Base-by-base conservation (phyloP, 2,888 invertebrate species). In the Coelopa pilipes region DNA sequence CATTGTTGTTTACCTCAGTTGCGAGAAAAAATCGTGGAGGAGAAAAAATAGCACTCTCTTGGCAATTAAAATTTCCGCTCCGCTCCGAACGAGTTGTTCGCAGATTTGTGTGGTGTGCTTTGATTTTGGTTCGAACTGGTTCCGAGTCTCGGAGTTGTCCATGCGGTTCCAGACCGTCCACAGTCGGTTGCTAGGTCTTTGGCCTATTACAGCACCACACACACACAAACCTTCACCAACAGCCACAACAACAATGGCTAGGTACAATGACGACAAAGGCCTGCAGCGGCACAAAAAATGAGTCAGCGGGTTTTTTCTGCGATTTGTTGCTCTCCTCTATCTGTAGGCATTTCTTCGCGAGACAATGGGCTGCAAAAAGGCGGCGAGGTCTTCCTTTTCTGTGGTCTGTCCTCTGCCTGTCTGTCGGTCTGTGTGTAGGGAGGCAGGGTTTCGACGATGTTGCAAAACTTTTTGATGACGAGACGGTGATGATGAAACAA, bases 291-390 rank as follows among this genome's bases (percentile, higher is more conserved):
- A 45, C 12, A 55, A 45, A 45, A 53, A 55, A 68, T 68, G 68
- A 68, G 68, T 68, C 68, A 68, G 55, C 53, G 45, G 34, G 24
- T 50, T 50, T 68, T 68, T 34, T 63, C n/a, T 34, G 34, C 34
- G 2, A 34, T 2, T 34, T 34, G 34, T 34, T 34, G 34, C 34
- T 7, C 4, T 7, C 7, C 34, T 34, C 34, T 4, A 34, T 34
- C 34, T 34, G 7, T 7, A 34, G 34, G 34, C 34, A 34, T 34
- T 34, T 34, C 34, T 34, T 34, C 34, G 7, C 34, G 7, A 34
- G 34, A 34, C 34, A 34, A 34, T 34, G 34, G 7, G 34, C 34
- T 34, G 34, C 7, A 34, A 34, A 34, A 34, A 34, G n/a, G n/a
- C n/a, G n/a, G n/a, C n/a, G n/a, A n/a, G 34, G 34, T 34, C 34